A percentile compares a stretch with the other conserved stretches of the same genome.
phyloP scores from a whole-genome alignment of 2,888 invertebrate species.

The Dimorphilus gyrociliatus region DNA sequence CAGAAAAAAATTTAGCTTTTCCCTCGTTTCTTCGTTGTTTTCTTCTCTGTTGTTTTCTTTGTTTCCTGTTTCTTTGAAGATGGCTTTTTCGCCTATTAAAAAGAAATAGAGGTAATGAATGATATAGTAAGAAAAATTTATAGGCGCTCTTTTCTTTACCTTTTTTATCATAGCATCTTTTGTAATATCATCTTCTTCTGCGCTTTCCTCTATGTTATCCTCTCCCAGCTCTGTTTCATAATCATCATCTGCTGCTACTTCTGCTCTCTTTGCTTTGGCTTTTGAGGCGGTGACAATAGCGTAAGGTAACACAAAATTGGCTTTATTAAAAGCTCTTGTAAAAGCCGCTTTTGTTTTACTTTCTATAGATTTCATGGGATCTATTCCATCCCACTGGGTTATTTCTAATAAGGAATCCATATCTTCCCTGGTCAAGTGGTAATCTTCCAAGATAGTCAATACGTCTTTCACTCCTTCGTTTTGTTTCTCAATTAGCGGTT shows the following conservation, averaged over 20 bases:
- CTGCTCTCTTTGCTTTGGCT: conserved; percentile 43
- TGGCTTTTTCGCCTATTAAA: too few relatives aligned
- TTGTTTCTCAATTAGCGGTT: conserved; percentile 55
- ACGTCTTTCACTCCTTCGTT: conserved; percentile 53
- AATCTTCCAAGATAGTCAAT: conserved; percentile 58
- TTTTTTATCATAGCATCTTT: too few relatives aligned
- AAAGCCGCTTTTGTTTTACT: conserved; percentile 63
- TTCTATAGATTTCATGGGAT: conserved; percentile 54
- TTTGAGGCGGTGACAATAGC: conserved; percentile 46
- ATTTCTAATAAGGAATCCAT: conserved; percentile 72
- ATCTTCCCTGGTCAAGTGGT: conserved; percentile 76
- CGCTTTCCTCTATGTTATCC: conserved; percentile 8
- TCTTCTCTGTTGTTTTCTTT: too few relatives aligned
- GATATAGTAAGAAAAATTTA: too few relatives aligned
- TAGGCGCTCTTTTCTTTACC: too few relatives aligned
- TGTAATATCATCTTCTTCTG: conserved; percentile 13
- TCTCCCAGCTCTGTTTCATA: conserved; percentile 14
- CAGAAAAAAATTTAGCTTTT: too few relatives aligned
- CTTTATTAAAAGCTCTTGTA: conserved; percentile 80
- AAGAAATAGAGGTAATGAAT: too few relatives aligned
- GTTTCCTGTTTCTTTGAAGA: too few relatives aligned
- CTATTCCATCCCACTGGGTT: conserved; percentile 53
- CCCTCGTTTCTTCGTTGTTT: too few relatives aligned
- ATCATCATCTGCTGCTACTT: conserved; percentile 26
- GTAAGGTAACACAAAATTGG: conserved; percentile 58